These are phyloP conservation scores for Herpetotheres cachinnans DNA, from an alignment of 2,113 vertebrate species.

Conservation along the genomic window DNA sequence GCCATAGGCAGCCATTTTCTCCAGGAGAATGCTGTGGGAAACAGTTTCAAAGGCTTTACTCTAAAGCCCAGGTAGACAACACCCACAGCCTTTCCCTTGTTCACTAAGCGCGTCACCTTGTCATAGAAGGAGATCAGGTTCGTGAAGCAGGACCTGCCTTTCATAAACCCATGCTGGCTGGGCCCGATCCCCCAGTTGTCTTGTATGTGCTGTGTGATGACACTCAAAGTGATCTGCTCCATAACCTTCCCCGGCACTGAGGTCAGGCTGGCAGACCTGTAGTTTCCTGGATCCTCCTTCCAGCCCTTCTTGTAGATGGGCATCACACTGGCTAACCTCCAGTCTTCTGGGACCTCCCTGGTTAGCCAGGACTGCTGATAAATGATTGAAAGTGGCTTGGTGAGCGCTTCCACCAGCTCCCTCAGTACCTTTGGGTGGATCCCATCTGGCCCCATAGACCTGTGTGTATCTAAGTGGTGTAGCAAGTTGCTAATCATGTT, in stretches of 20 bases:
- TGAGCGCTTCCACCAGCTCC: neutral
- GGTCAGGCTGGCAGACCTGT: neutral
- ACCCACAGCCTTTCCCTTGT: neutral
- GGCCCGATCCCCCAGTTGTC: neutral
- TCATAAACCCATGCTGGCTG: neutral
- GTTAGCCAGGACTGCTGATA: neutral
- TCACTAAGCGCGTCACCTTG: neutral
- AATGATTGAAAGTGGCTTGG: neutral
- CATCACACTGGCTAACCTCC: neutral
- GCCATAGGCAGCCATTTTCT: neutral
- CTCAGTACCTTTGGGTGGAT: neutral
- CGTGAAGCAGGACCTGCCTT: neutral
- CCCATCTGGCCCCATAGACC: no score
- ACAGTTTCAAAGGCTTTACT: neutral
- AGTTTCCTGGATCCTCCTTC: neutral
- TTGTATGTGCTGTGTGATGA: rapidly evolving
- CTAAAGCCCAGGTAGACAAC: neutral
- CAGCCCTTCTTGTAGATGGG: neutral
- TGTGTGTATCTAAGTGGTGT: neutral
- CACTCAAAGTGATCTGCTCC: neutral
- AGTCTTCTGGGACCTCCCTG: neutral
- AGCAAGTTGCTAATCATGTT: neutral
- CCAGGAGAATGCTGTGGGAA: neutral
- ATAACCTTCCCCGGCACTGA: neutral
- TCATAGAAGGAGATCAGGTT: neutral